Base-by-base conservation (phyloP, 2,113 vertebrate genomes). In the Empidonax alnorum region DNA sequence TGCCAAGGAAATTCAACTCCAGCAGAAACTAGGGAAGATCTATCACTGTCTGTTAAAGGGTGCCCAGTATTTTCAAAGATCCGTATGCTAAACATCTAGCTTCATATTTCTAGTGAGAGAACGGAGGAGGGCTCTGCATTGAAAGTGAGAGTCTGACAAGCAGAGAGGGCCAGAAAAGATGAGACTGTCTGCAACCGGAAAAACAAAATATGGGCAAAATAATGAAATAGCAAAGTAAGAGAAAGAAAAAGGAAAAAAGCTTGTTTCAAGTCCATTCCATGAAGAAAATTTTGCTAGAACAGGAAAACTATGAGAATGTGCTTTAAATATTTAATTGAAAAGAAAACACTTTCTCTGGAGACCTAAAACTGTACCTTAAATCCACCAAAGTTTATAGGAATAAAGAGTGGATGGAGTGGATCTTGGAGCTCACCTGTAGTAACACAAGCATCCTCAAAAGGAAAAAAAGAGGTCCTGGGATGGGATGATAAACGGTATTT, bases 1-100 rank as follows among this genome's bases (percentile, higher is more conserved):
- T 95, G 94, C 96, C 93, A 96, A 94, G 76, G 90, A 96, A 96
- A 95, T 92, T 94, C 76, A 97, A 84, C 92, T 93, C 92, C 62
- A 58, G 46, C 9, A 94, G 28, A 93, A 93, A 84, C 49, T 23
- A 66, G 49, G 49, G 68, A 88, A 82, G 66, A 86, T 86, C 61
- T 89, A 78, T 90, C 83, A 78, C 88, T 87, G n/a, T 31, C 72
- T 90, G 90, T 92, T 89, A 92, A 69, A 89, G 80, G n/a, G 30
- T 90, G 76, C 86, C 86, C 92, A 95, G 86, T 76, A 82, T 69
- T 86, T 94, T 89, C 56, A 81, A 78, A 83, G 77, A 87, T 92
- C 66, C 25, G 5, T 93, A 93, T 93, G 92, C 84, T 92, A 86
- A 93, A 84, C 49, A 90, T 92, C 65, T 62, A 94, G 65, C 20